phyloP scores from a whole-genome alignment of 1,140 invertebrate genomes.

The Coptotermes formosanus region DNA sequence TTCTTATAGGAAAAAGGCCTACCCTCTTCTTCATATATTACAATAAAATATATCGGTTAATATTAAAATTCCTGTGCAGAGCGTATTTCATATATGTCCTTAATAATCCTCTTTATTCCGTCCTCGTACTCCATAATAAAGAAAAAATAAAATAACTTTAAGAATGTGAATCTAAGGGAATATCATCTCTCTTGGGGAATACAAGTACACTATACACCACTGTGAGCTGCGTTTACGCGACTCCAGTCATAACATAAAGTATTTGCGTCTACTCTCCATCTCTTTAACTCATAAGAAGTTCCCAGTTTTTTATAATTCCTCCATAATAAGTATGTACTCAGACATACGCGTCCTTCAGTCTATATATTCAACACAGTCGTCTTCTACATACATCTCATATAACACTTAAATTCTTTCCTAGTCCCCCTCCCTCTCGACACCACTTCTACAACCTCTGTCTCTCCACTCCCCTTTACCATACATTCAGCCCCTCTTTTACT shows the following conservation, averaged over 20 bases:
- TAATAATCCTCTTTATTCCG: neutral
- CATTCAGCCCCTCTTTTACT: neutral
- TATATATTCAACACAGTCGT: slow-evolving; percentile 3
- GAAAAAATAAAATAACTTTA: neutral
- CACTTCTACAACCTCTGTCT: no score
- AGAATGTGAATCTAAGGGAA: neutral
- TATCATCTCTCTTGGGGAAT: neutral
- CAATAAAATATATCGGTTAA: neutral
- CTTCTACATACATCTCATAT: neutral
- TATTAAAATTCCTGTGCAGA: neutral
- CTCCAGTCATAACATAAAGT: neutral
- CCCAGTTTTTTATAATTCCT: slow-evolving; percentile 14
- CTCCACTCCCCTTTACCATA: neutral
- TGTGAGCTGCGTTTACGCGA: neutral
- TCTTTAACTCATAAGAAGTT: neutral
- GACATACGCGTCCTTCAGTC: neutral
- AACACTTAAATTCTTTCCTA: neutral
- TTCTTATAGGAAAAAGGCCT: neutral
- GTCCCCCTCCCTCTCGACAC: neutral
- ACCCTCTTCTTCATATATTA: neutral
- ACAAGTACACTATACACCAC: neutral
- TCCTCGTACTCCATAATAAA: neutral
- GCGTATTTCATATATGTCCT: neutral
- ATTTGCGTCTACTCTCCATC: neutral
- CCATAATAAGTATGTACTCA: slow-evolving; percentile 17